A percentile compares a stretch with the other conserved stretches of the same genome.
Conservation (phyloP, 2,888 invertebrate species). For the Salpingus planirostris region DNA sequence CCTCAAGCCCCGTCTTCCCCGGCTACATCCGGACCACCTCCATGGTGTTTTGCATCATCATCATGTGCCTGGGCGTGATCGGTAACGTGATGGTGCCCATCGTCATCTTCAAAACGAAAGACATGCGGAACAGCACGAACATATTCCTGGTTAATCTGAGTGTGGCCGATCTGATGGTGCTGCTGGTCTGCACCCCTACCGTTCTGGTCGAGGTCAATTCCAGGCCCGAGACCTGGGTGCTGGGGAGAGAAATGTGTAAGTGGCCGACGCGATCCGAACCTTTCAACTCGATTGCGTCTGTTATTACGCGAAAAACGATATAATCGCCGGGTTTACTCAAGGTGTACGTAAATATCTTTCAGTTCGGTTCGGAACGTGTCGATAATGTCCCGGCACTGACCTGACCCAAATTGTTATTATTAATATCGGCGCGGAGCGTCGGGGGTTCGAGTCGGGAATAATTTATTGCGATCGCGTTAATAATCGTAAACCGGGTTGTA, state of each 20-base stretch:
- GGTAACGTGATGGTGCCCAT: constrained; percentile 92
- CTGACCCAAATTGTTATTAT: too few species aligned
- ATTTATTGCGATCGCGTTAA: too few species aligned
- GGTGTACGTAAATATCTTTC: too few species aligned
- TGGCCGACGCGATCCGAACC: constrained; percentile 37
- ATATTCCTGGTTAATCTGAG: constrained; percentile 91
- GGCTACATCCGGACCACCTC: constrained; percentile 81
- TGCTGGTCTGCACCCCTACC: constrained; percentile 86
- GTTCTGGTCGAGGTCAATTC: constrained; percentile 91
- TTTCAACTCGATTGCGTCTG: too few species aligned
- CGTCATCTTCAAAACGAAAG: constrained; percentile 84
- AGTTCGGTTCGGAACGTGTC: too few species aligned
- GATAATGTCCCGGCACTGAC: too few species aligned
- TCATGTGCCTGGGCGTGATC: constrained; percentile 82
- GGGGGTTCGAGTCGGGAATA: too few species aligned
- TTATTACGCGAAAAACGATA: too few species aligned
- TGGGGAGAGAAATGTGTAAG: constrained; percentile 92
- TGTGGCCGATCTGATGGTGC: constrained; percentile 83
- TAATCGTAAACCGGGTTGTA: too few species aligned
- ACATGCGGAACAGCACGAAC: constrained; percentile 92
- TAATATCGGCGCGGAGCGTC: too few species aligned
- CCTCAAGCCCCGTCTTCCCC: constrained; percentile 51
- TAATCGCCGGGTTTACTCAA: too few species aligned
- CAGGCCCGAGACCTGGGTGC: constrained; percentile 84
- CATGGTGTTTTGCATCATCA: constrained; percentile 78